phyloP scores from a whole-genome alignment of 2,797 vertebrate species.

The Mus spretus region DNA sequence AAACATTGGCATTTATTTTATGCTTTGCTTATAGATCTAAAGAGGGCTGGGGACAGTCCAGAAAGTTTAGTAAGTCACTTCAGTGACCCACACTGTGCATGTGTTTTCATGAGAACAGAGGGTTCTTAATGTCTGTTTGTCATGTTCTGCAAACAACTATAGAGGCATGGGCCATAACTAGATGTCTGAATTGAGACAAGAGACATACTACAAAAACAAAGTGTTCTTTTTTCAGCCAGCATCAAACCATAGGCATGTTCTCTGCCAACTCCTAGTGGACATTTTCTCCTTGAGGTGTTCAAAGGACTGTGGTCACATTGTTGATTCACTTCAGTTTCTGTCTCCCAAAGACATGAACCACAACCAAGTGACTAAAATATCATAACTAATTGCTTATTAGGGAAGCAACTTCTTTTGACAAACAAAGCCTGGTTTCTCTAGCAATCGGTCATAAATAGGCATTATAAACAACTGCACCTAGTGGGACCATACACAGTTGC shows the following conservation, averaged over 20 bases:
- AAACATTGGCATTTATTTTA: slow-evolving; percentile 68
- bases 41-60: not conserved
- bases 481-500: slow-evolving; percentile 71
- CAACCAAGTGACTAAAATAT: slow-evolving; percentile 57
- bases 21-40: slow-evolving; percentile 64
- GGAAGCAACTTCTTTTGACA: slow-evolving; percentile 71
- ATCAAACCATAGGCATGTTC: slow-evolving; percentile 68
- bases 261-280: slow-evolving; percentile 67
- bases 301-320: slow-evolving; percentile 1
- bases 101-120: slow-evolving; percentile 35
- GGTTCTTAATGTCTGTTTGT: slow-evolving; percentile 61
- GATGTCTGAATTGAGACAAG: slow-evolving; percentile 65
- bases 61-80: slow-evolving; percentile 73
- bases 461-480: slow-evolving; percentile 55
- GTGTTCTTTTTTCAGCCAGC: slow-evolving; percentile 73
- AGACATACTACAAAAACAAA: slow-evolving; percentile 70
- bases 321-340: slow-evolving; percentile 55
- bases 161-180: slow-evolving; percentile 58
- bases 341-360: slow-evolving; percentile 49
- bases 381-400: slow-evolving; percentile 68
- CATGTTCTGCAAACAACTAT: slow-evolving; percentile 36
- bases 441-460: slow-evolving; percentile 25
- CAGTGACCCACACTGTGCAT: slow-evolving; percentile 73
- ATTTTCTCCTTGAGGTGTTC: not conserved
- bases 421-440: slow-evolving; percentile 76